These are phyloP conservation scores for Reinhardtius hippoglossoides DNA, from an alignment of 2,113 vertebrate genomes.

Conservation along the genomic window DNA sequence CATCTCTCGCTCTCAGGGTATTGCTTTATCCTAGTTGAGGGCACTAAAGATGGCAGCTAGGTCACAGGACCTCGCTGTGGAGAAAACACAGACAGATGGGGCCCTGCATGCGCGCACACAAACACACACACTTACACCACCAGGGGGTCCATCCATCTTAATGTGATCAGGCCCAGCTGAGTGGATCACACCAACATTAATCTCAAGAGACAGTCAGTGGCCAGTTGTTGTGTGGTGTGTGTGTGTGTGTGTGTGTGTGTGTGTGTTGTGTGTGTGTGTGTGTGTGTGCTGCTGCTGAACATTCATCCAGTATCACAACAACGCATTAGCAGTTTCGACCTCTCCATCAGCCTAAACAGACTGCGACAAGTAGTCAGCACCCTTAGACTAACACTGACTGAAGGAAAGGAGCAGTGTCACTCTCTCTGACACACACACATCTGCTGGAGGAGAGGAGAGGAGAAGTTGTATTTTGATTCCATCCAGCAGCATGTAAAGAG, in stretches of 20 bases:
- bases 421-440: constrained; percentile 5
- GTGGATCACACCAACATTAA: constrained; percentile 83
- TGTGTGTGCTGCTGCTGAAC: constrained; percentile 41
- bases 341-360: constrained; percentile 59
- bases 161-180: constrained; percentile 82
- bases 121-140: constrained; percentile 60
- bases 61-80: constrained; percentile 77
- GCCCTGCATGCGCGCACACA: constrained; percentile 51
- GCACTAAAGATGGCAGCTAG: constrained; percentile 76
- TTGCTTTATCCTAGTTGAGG: constrained; percentile 68
- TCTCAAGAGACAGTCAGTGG: constrained; percentile 80
- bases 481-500: not conserved
- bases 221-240: constrained; percentile 37
- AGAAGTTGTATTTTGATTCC: not conserved
- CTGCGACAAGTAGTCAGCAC: constrained; percentile 65
- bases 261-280: constrained; percentile 31
- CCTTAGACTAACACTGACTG: constrained; percentile 34
- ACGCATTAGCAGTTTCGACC: constrained; percentile 65
- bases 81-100: constrained; percentile 84
- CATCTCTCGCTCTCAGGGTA: constrained; percentile 58
- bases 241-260: constrained; percentile 20
- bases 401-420: constrained; percentile 31
- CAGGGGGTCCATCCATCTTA: constrained; percentile 80
- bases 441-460: not conserved
- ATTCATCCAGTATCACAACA: constrained; percentile 76